phyloP scores from a whole-genome alignment of 2,113 vertebrate genomes.

The Australoheros scitulus region DNA sequence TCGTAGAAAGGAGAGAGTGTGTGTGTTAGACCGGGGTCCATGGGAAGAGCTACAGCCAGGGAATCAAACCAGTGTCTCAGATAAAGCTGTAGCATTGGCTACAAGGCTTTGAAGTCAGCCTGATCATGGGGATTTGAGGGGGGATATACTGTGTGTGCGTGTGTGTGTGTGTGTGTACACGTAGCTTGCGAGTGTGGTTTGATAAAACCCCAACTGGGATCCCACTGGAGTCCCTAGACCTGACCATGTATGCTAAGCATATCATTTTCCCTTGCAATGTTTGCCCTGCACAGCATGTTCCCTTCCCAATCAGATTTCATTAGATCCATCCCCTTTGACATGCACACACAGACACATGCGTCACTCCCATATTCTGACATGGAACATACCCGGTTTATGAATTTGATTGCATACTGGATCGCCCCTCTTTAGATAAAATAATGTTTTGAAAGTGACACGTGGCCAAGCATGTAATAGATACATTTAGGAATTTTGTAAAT shows the following conservation, averaged over 20 bases:
- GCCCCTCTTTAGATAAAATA: slow-evolving; percentile 22
- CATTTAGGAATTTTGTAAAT: slow-evolving; percentile 55
- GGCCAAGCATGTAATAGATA: slow-evolving; percentile 58
- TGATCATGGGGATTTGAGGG: slow-evolving; percentile 59
- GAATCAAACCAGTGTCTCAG: slow-evolving; percentile 70
- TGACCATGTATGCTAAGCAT: slow-evolving; percentile 72
- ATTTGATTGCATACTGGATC: slow-evolving; percentile 38
- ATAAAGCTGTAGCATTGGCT: slow-evolving; percentile 72
- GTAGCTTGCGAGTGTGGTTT: slow-evolving; percentile 44
- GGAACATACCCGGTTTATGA: slow-evolving; percentile 59
- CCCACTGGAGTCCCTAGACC: slow-evolving; percentile 49
- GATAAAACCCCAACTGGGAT: slow-evolving; percentile 62
- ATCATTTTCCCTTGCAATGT: slow-evolving; percentile 60
- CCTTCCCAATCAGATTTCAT: slow-evolving; percentile 51
- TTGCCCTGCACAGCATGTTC: slow-evolving; percentile 42
- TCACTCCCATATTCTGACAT: slow-evolving; percentile 26
- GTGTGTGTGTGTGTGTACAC: background rate
- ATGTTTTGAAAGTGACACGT: slow-evolving; percentile 58
- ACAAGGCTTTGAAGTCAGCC: slow-evolving; percentile 74
- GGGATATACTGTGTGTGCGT: slow-evolving; percentile 34
- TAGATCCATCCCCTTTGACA: background rate
- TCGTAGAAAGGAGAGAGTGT: background rate
- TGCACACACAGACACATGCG: background rate
- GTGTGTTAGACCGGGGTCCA: slow-evolving; percentile 34
- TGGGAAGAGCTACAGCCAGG: slow-evolving; percentile 61